Conservation (phyloP, 2,797 vertebrate species). For the Enteromius fasciolatus region DNA sequence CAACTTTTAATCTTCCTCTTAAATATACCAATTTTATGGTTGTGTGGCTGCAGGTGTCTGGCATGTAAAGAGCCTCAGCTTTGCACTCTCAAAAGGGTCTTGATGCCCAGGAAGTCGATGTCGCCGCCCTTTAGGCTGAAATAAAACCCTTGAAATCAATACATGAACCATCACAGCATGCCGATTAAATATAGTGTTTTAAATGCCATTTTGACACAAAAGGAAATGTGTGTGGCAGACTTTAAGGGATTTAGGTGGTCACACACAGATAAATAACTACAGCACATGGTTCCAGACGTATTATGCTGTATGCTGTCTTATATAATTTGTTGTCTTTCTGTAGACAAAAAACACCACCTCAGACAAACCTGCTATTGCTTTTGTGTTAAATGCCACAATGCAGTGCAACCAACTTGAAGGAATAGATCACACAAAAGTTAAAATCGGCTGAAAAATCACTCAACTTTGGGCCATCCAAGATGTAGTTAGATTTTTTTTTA, state of each 20-base stretch:
- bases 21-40: slow-evolving; percentile 61
- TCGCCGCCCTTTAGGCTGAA: slow-evolving; percentile 21
- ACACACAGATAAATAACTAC: not conserved
- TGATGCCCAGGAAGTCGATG: slow-evolving; percentile 23
- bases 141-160: slow-evolving; percentile 30
- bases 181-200: slow-evolving; percentile 13
- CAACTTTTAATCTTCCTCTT: slow-evolving; percentile 58
- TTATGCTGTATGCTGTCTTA: not conserved
- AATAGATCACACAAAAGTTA: not conserved
- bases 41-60: slow-evolving; percentile 52
- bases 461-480: not conserved
- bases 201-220: slow-evolving; percentile 5
- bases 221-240: not conserved
- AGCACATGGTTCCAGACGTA: not conserved
- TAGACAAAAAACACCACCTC: not conserved
- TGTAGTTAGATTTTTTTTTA: not conserved
- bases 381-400: not conserved
- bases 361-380: not conserved
- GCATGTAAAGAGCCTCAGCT: slow-evolving; percentile 46
- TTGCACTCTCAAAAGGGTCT: slow-evolving; percentile 18
- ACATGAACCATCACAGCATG: not conserved
- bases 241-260: not conserved
- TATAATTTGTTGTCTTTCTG: slow-evolving; percentile 11
- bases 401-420: not conserved
- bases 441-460: not conserved